Percentiles rank a stretch among this genome's conserved stretches.
Conservation (phyloP, 2,888 invertebrate genomes). For the Drosophila flavopinicola region DNA sequence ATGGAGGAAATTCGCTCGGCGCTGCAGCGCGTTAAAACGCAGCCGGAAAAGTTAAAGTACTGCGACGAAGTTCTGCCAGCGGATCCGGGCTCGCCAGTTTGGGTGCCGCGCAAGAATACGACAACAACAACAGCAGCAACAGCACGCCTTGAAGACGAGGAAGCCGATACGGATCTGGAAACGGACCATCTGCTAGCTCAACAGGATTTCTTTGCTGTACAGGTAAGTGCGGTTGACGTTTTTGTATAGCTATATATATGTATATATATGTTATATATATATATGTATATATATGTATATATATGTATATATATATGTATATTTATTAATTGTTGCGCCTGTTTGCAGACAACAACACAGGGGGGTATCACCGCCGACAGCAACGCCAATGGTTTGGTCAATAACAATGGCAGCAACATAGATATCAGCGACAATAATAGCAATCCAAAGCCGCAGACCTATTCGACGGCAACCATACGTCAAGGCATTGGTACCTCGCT, state of each 20-base stretch:
- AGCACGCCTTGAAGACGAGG: constrained; percentile 87
- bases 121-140: constrained; percentile 5
- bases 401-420: constrained; percentile 23
- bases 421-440: constrained; percentile 56
- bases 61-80: constrained; percentile 82
- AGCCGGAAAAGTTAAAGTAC: constrained; percentile 83
- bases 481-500: constrained; percentile 84
- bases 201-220: constrained; percentile 93
- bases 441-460: constrained; percentile 77
- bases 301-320: no score
- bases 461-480: constrained; percentile 83
- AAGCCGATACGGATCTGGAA: constrained; percentile 98
- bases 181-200: constrained; percentile 98
- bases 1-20: constrained; percentile 93
- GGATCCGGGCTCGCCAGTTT: constrained; percentile 83
- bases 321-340: no score
- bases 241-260: neutral
- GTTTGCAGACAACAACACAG: constrained; percentile 56
- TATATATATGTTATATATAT: neutral
- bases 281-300: no score
- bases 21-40: constrained; percentile 86
- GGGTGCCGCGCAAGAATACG: constrained; percentile 81
- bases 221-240: constrained; percentile 83
- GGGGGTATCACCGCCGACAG: constrained; percentile 58
- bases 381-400: constrained; percentile 59